Conservation (phyloP, 2,113 vertebrate genomes). For the Heterotilapia buettikoferi region DNA sequence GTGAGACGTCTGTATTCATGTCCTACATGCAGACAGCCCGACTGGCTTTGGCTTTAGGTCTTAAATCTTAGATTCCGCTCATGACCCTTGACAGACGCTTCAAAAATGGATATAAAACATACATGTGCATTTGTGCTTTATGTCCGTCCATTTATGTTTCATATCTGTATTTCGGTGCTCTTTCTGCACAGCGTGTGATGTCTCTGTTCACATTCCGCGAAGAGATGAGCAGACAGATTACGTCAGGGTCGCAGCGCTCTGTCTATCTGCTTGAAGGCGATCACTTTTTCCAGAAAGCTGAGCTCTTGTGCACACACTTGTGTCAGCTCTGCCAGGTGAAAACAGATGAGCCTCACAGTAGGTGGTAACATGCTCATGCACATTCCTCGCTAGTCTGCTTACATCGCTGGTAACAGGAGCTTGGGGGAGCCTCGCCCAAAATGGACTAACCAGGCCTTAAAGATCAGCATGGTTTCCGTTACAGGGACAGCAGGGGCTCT, state of each 20-base stretch:
- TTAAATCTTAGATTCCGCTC: constrained; percentile 10
- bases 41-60: background rate
- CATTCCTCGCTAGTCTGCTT: constrained; percentile 60
- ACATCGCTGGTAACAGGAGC: constrained; percentile 57
- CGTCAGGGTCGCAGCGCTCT: constrained; percentile 22
- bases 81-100: background rate
- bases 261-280: constrained; percentile 9
- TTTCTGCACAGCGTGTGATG: background rate
- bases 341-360: constrained; percentile 61
- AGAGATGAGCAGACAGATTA: constrained; percentile 21
- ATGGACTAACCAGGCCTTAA: constrained; percentile 17
- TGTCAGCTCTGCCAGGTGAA: constrained; percentile 47
- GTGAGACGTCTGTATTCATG: background rate
- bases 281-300: constrained; percentile 35
- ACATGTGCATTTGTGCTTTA: background rate
- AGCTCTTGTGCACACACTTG: background rate
- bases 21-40: constrained; percentile 15
- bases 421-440: constrained; percentile 27
- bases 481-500: background rate
- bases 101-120: background rate
- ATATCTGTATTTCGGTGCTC: background rate
- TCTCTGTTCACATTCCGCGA: constrained; percentile 24
- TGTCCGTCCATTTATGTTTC: background rate
- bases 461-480: constrained; percentile 11
- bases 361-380: constrained; percentile 55